phyloP scores from a whole-genome alignment of 1,140 invertebrate species.

The Diuraphis noxia region DNA sequence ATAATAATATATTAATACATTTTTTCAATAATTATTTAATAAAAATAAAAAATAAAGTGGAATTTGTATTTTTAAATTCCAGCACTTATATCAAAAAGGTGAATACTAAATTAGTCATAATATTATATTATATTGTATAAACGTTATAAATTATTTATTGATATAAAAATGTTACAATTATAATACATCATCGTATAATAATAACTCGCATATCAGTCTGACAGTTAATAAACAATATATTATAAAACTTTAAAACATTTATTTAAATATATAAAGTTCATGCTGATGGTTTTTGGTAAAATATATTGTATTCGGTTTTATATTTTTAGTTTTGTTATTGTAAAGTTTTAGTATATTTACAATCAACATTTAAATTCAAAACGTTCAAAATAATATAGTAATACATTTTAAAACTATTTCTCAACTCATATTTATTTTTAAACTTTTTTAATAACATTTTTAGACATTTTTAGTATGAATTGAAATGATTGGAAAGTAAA shows the following conservation, averaged over 20 bases:
- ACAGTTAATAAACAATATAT: conserved; percentile 15
- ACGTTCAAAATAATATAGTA: neutral
- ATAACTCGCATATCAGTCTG: neutral
- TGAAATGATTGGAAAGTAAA: neutral
- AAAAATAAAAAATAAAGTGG: neutral
- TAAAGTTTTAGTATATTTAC: conserved; percentile 17
- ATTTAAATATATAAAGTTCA: neutral
- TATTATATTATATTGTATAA: neutral
- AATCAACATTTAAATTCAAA: neutral
- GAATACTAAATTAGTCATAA: neutral
- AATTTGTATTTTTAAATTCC: neutral
- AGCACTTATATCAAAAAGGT: neutral
- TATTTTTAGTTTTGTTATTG: neutral
- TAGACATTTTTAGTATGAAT: neutral
- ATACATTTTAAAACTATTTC: neutral
- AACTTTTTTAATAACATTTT: conserved; percentile 16
- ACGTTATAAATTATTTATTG: neutral
- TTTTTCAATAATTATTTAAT: neutral
- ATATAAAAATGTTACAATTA: conserved; percentile 1
- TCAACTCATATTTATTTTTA: neutral
- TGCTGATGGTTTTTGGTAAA: neutral
- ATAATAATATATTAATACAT: no score
- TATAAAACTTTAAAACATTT: conserved; percentile 17
- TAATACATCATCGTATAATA: neutral
- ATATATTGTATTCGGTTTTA: neutral